Percentiles rank a stretch among this genome's conserved stretches.
These are phyloP conservation scores for Eleginops maclovinus DNA, from an alignment of 2,113 vertebrate species.

Conservation along the genomic window DNA sequence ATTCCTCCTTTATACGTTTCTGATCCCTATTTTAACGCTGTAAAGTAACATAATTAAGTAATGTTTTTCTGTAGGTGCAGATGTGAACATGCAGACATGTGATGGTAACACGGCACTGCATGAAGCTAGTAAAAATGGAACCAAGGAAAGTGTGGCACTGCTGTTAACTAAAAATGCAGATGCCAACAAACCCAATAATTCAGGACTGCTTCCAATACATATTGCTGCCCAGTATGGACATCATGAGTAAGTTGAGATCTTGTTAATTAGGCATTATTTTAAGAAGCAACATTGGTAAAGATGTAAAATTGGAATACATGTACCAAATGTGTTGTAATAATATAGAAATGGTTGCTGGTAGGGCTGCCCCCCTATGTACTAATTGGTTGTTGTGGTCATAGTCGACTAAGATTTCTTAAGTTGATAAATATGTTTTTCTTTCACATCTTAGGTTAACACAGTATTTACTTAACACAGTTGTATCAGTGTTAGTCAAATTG, in stretches of 20 bases:
- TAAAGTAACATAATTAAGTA: neutral
- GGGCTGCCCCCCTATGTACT: no score
- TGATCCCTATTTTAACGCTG: neutral
- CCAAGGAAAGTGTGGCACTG: conserved; percentile 83
- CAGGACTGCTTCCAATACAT: conserved; percentile 92
- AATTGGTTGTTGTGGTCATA: no score
- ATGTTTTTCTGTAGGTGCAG: conserved; percentile 85
- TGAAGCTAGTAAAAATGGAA: conserved; percentile 91
- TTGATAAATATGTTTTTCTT: no score
- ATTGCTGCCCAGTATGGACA: conserved; percentile 91
- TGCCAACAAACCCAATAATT: conserved; percentile 90
- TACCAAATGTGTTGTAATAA: neutral
- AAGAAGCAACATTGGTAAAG: neutral
- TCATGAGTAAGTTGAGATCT: conserved; percentile 85
- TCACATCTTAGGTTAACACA: no score
- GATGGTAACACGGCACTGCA: conserved; percentile 90
- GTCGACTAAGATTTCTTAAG: no score
- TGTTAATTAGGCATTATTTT: neutral
- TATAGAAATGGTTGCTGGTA: neutral
- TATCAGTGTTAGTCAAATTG: no score
- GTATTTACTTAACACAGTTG: no score
- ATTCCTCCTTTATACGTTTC: neutral
- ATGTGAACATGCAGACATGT: conserved; percentile 93
- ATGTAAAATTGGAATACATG: neutral
- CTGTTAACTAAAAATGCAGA: conserved; percentile 92